Evolutionary conservation across 1,140 invertebrate genomes (phyloP), one percentile per base, ranked within the genome.

Genomic region (Metaphire vulgaris): DNA sequence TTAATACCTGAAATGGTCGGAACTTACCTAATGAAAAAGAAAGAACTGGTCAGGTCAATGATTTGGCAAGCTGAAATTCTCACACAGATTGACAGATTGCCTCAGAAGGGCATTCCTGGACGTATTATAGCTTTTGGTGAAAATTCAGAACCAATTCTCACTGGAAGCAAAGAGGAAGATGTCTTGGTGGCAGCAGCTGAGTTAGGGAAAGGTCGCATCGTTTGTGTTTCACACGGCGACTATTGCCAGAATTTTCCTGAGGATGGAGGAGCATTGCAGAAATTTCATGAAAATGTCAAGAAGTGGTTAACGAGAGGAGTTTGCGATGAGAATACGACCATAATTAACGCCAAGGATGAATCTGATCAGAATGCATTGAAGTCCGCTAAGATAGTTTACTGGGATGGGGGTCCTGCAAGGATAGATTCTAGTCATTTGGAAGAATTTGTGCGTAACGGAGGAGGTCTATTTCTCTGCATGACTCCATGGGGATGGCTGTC

Each of bases 401-500:
- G 31, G 2, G n/a, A 32, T 29, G 32, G 31, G 32, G 26, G 28
- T 16, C 26, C 32, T 31, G 69, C 30, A 26, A 71, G 31, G 28
- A 2, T 2, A 33, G 32, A 71, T 0, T 71, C 69, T 30, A 6
- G 31, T 1, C 2, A 26, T 31, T n/a, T n/a, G n/a, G n/a, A n/a
- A n/a, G 66, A 75, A 12, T 69, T 30, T 33, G 28, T 75, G n/a
- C 30, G 31, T 30, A 31, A 30, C 29, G 74, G 74, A 15, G 74
- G 74, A 2, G 74, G 65, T 12, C 67, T 75, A 1, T 26, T 75
- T 1, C 67, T 33, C 30, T 65, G 65, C 1, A 69, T 75, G 31
- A 32, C 31, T 34, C 74, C 74, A 31, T 75, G 74, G 74, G 74
- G 74, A n/a, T 75, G 74, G 74, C 65, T 75, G 30, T 68, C 68